Percentiles rank a stretch among this genome's conserved stretches.
phyloP scores from a whole-genome alignment of 1,140 invertebrate species.

The Papilio dardanus region DNA sequence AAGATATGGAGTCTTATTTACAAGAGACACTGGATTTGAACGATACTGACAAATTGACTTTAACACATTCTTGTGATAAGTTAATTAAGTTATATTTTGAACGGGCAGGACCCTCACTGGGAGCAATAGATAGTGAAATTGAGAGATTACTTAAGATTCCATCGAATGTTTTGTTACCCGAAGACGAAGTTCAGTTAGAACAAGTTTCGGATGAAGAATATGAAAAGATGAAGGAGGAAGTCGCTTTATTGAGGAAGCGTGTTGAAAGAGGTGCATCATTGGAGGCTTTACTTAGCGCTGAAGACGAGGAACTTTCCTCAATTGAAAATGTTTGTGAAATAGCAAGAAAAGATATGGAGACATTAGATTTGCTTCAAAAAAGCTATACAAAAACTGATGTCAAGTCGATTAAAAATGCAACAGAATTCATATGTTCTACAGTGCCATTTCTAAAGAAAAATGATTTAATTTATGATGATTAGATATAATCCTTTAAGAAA shows the following conservation, averaged over 20 bases:
- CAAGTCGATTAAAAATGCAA: constrained; percentile 59
- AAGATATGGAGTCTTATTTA: constrained; percentile 70
- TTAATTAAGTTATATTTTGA: constrained; percentile 68
- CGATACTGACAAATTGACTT: constrained; percentile 66
- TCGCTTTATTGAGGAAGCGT: constrained; percentile 57
- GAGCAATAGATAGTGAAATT: constrained; percentile 69
- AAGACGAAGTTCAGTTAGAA: constrained; percentile 67
- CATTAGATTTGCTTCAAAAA: constrained; percentile 65
- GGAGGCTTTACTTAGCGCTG: constrained; percentile 69
- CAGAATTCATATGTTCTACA: constrained; percentile 65
- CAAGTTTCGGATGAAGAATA: constrained; percentile 66
- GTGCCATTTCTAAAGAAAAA: constrained; percentile 57
- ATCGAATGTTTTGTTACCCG: constrained; percentile 67
- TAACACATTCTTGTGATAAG: constrained; percentile 68
- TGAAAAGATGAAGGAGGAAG: constrained; percentile 65
- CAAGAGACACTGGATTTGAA: constrained; percentile 66
- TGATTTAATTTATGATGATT: constrained; percentile 47
- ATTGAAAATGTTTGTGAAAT: constrained; percentile 70
- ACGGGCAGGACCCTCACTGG: constrained; percentile 60
- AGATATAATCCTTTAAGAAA: not conserved
- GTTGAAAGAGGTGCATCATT: constrained; percentile 71
- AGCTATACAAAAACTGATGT: constrained; percentile 54
- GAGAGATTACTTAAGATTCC: constrained; percentile 67
- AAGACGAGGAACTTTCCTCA: constrained; percentile 68
- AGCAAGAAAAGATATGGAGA: constrained; percentile 72